Percentiles rank a stretch among this genome's conserved stretches.
phyloP scores from a whole-genome alignment of 2,888 invertebrate genomes.

The Cryptus viduatorius region DNA sequence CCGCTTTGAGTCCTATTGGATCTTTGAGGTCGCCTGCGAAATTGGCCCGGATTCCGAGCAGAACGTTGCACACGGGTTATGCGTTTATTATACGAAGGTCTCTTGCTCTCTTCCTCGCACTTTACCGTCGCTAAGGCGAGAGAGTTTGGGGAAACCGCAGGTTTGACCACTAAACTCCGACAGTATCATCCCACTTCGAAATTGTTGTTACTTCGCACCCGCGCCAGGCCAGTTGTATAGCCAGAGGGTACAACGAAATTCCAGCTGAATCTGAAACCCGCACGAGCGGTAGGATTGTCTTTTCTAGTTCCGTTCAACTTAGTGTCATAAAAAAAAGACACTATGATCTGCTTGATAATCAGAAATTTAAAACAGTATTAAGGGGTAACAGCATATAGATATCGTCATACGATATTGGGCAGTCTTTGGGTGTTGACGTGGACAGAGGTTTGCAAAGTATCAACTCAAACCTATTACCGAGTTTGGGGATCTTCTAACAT shows the following conservation, averaged over 20 bases:
- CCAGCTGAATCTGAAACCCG: constrained; percentile 13
- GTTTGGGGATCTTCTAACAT: constrained; percentile 75
- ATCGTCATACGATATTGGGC: neutral
- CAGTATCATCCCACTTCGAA: constrained; percentile 40
- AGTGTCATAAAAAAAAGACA: neutral
- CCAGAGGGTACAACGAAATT: constrained; percentile 24
- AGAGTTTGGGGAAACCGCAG: constrained; percentile 40
- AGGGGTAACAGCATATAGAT: neutral
- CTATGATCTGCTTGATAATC: neutral
- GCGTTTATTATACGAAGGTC: constrained; percentile 73
- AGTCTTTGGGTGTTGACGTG: neutral
- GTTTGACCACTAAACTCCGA: neutral
- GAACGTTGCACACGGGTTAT: constrained; percentile 69
- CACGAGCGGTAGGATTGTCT: neutral
- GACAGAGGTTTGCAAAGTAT: constrained; percentile 33
- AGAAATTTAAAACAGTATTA: neutral
- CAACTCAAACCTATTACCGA: constrained; percentile 77
- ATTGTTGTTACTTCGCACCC: constrained; percentile 34
- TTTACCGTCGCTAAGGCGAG: neutral
- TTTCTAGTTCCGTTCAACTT: neutral
- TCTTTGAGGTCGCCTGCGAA: constrained; percentile 55
- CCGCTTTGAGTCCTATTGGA: constrained; percentile 33
- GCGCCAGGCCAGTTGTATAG: neutral
- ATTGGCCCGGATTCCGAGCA: constrained; percentile 67
- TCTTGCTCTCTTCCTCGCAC: neutral